A percentile compares a stretch with the other conserved stretches of the same genome.
Conservation (phyloP, 2,113 vertebrate genomes). For the Anseranas semipalmata region DNA sequence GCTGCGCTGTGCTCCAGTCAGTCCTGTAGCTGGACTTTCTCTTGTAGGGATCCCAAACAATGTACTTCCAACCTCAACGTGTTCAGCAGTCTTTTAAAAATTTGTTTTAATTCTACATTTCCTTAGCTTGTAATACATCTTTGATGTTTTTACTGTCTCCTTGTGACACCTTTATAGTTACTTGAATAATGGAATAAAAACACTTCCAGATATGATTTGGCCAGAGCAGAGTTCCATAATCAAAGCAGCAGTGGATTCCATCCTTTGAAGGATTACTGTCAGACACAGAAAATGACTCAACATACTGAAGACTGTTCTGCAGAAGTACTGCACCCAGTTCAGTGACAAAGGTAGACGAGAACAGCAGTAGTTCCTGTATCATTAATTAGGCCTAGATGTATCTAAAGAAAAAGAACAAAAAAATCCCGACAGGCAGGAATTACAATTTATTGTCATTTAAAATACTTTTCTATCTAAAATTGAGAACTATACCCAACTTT, state of each 20-base stretch:
- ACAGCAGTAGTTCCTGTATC: neutral
- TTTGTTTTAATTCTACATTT: neutral
- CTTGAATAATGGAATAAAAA: neutral
- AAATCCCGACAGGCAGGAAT: neutral
- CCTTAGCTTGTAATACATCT: neutral
- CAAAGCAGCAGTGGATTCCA: neutral
- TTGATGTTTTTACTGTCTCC: neutral
- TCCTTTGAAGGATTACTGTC: neutral
- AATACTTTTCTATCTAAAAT: neutral
- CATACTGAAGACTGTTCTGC: neutral
- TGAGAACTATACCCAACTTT: neutral
- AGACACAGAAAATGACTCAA: neutral
- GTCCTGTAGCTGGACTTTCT: neutral
- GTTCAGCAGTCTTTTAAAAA: neutral
- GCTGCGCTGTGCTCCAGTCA: neutral
- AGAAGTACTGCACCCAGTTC: neutral
- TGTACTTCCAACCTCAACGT: neutral
- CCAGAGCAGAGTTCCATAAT: neutral
- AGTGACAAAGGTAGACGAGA: rapidly evolving
- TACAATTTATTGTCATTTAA: neutral
- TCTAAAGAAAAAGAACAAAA: neutral
- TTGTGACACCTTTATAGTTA: neutral
- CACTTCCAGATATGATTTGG: neutral
- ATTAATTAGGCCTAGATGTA: neutral
- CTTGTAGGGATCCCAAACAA: neutral